phyloP scores from a whole-genome alignment of 92 coral and sea anemone genomes.

The Phymanthus crucifer region DNA sequence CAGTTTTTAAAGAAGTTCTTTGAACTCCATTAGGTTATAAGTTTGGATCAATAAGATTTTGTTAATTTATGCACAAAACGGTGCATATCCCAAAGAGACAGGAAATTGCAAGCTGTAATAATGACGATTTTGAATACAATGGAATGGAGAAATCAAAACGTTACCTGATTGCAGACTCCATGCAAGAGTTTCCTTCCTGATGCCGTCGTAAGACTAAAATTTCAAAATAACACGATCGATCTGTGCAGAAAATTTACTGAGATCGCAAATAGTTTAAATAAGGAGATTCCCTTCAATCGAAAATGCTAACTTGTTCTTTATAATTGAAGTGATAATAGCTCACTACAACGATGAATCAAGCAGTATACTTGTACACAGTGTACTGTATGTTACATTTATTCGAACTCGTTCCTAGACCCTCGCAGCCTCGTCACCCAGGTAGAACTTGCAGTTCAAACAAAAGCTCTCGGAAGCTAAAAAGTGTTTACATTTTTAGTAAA shows the following conservation, averaged over 20 bases:
- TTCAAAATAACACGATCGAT: background rate
- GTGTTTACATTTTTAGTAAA: background rate
- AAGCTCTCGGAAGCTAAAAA: background rate
- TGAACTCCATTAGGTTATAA: background rate
- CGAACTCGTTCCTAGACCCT: conserved; percentile 6
- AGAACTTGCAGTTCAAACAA: background rate
- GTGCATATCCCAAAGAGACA: background rate
- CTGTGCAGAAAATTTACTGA: background rate
- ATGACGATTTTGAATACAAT: background rate
- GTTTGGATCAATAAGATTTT: background rate
- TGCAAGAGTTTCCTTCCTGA: background rate
- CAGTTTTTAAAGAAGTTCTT: background rate
- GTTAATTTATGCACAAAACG: background rate
- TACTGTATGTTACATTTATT: background rate
- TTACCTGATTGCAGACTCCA: conserved; percentile 2
- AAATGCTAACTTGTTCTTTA: too few species aligned
- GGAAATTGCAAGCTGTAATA: background rate
- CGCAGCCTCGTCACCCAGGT: background rate
- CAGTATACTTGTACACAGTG: too few species aligned
- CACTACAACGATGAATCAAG: too few species aligned
- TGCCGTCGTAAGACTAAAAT: background rate
- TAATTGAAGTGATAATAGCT: too few species aligned
- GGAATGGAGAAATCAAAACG: background rate
- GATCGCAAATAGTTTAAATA: background rate
- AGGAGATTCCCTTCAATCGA: too few species aligned